phyloP scores from a whole-genome alignment of 2,888 invertebrate genomes.

The Sturmia bella region DNA sequence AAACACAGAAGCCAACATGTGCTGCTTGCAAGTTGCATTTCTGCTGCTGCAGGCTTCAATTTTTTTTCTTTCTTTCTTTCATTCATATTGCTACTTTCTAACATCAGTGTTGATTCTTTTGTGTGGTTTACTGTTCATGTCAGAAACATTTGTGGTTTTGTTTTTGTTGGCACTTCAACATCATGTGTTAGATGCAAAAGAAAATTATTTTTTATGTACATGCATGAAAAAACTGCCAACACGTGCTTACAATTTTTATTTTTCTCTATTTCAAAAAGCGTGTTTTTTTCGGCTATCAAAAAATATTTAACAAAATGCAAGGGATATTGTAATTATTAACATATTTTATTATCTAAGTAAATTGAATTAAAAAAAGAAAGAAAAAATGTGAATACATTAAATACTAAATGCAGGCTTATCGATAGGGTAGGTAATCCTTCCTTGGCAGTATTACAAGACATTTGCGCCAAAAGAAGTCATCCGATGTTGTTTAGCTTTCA shows the following conservation, averaged over 20 bases:
- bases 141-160: conserved; percentile 19
- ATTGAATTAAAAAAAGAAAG: too few relatives aligned
- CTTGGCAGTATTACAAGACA: too few relatives aligned
- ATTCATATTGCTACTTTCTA: neutral
- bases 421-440: too few relatives aligned
- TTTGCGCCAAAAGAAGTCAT: too few relatives aligned
- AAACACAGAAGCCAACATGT: conserved; percentile 30
- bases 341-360: too few relatives aligned
- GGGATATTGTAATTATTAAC: neutral
- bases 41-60: conserved; percentile 14
- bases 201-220: neutral
- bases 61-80: conserved; percentile 1
- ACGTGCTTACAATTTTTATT: conserved; percentile 26
- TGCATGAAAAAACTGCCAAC: conserved; percentile 19
- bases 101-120: conserved; percentile 14
- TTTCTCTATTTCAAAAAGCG: neutral
- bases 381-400: too few relatives aligned
- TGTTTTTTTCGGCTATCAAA: neutral
- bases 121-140: conserved; percentile 42
- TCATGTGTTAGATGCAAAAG: conserved; percentile 31
- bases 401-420: too few relatives aligned
- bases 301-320: neutral
- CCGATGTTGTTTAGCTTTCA: too few relatives aligned
- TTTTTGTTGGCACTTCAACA: conserved; percentile 9
- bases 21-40: conserved; percentile 9